Evolutionary conservation across 2,113 vertebrate species (phyloP).

Genomic region (Peucedramus taeniatus): DNA sequence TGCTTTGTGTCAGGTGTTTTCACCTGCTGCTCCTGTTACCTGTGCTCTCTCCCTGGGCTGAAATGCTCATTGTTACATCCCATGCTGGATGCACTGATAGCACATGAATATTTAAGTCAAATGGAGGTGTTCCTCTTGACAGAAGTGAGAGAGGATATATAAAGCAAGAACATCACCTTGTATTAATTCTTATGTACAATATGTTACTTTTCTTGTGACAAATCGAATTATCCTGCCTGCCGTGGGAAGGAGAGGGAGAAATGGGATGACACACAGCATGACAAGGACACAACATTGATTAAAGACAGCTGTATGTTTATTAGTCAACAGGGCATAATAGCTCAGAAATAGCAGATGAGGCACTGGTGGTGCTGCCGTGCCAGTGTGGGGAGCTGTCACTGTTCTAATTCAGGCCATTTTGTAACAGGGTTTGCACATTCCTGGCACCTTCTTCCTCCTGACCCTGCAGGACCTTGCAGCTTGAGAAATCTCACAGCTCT

Average conservation of each 20-base stretch:
- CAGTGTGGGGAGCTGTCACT: neutral
- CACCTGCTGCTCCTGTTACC: neutral
- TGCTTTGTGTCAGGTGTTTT: neutral
- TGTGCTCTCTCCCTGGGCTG: neutral
- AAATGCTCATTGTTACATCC: neutral
- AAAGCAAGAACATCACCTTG: slow-evolving; percentile 13
- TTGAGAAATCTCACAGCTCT: neutral
- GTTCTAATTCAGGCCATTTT: neutral
- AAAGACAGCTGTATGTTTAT: slow-evolving; percentile 60
- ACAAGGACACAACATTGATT: slow-evolving; percentile 38
- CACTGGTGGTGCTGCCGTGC: neutral
- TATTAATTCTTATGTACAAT: slow-evolving; percentile 22
- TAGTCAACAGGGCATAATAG: slow-evolving; percentile 40
- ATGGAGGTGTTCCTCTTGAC: slow-evolving; percentile 19
- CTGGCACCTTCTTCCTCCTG: neutral
- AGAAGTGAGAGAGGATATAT: slow-evolving; percentile 15
- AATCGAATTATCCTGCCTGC: slow-evolving; percentile 27
- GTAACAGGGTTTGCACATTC: neutral
- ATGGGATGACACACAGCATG: slow-evolving; percentile 28
- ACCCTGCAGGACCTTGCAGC: neutral
- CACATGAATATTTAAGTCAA: slow-evolving; percentile 36
- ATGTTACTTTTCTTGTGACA: slow-evolving; percentile 42
- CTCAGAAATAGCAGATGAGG: slow-evolving; percentile 32
- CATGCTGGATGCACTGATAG: neutral
- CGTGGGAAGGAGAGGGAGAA: slow-evolving; percentile 32